Evolutionary conservation across 2,888 invertebrate genomes (phyloP), one percentile per base, ranked within the genome.

Genomic region (Axea sp.): DNA sequence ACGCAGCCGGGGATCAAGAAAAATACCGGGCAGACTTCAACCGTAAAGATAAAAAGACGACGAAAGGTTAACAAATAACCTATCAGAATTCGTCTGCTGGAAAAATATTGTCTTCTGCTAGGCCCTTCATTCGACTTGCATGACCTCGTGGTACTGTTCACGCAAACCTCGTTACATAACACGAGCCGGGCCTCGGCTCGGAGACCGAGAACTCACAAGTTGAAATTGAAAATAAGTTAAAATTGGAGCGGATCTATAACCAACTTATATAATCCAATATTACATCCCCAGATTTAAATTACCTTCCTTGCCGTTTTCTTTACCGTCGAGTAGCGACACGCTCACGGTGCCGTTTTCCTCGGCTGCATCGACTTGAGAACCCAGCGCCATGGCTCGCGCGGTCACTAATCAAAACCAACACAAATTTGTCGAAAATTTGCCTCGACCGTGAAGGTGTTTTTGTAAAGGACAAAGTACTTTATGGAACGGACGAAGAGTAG

Each of bases 311-410:
- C 60, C 72, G 39, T 53, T 43, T 33, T 67, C 41, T 51, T 75
- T 81, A 73, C 85, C 83, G 75, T 84, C 86, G 67, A 83, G 76
- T 77, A 86, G 49, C 17, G 84, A 83, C 75, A 81, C 84, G 78
- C 83, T 84, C 73, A 83, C 77, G 67, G 77, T 82, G 73, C 85
- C 85, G 76, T 84, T 85, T 77, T 87, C 86, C 64, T 83, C 76
- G 76, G 82, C 81, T 64, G 82, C 81, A 76, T 87, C 88, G 68
- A 88, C 85, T 77, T 88, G 86, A 71, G 88, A 85, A 60, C 86
- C 88, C 75, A 88, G 84, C 84, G 87, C 88, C 88, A 88, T 88
- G 73, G 33, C 28, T 64, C 45, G 24, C 39, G 37, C 24, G 53
- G 15, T 43, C 17, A 26, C 43, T 7, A 17, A 30, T 31, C 12